A percentile compares a stretch with the other conserved stretches of the same genome.
These are phyloP conservation scores for Zingel zingel DNA, from an alignment of 2,113 vertebrate species.

Conservation along the genomic window DNA sequence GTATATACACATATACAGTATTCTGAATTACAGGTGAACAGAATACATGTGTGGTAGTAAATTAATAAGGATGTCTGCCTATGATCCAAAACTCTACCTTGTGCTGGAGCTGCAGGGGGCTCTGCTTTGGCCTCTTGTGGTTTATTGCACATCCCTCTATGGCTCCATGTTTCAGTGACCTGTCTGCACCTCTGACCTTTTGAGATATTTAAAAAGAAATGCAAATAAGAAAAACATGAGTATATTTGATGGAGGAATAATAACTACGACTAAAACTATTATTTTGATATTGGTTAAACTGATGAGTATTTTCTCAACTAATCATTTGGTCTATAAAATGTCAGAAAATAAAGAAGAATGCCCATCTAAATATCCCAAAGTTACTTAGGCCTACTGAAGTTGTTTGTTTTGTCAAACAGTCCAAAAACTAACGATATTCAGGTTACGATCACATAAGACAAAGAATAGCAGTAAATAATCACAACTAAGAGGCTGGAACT, in stretches of 20 bases:
- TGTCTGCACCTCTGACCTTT: conserved; percentile 71
- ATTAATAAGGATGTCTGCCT: no score
- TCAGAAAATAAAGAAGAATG: not conserved
- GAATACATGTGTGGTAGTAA: not conserved
- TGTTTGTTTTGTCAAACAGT: not conserved
- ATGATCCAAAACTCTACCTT: conserved; percentile 48
- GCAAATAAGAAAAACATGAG: not conserved
- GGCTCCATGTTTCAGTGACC: conserved; percentile 34
- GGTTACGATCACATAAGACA: not conserved
- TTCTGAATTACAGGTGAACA: not conserved
- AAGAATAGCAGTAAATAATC: not conserved
- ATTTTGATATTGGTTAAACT: not conserved
- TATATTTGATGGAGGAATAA: not conserved
- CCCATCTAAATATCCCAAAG: not conserved
- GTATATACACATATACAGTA: no score
- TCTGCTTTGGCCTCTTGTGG: conserved; percentile 63
- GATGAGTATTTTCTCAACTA: not conserved
- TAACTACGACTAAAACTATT: not conserved
- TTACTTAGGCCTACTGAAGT: not conserved
- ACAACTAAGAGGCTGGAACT: not conserved
- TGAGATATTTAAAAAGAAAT: not conserved
- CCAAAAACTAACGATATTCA: not conserved
- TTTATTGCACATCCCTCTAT: conserved; percentile 81
- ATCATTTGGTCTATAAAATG: not conserved
- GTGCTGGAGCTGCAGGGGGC: conserved; percentile 32